These are phyloP conservation scores for Eulemur rufifrons DNA, from an alignment of 2,113 vertebrate genomes.

Conservation along the genomic window DNA sequence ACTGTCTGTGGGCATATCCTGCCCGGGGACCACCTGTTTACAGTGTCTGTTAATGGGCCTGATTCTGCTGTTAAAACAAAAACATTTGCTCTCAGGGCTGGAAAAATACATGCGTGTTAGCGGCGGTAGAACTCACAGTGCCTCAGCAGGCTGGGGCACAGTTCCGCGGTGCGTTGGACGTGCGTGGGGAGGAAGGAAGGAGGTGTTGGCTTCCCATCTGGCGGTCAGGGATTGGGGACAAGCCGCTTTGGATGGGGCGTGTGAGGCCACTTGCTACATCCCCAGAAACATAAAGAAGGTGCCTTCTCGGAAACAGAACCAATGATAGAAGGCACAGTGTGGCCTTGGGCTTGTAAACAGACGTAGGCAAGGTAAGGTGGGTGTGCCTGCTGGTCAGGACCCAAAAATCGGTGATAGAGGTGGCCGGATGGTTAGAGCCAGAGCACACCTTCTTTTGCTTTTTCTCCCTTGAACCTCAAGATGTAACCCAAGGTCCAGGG, in stretches of 20 bases:
- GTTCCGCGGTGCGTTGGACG: neutral
- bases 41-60: neutral
- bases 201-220: neutral
- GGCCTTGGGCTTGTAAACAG: neutral
- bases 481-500: neutral
- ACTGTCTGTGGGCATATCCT: slow-evolving; percentile 18
- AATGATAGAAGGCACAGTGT: neutral
- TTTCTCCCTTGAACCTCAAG: neutral
- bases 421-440: neutral
- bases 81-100: neutral
- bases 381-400: neutral
- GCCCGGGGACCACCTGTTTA: slow-evolving; percentile 12
- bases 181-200: neutral
- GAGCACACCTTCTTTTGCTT: neutral
- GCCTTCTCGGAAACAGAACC: neutral
- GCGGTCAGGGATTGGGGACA: neutral
- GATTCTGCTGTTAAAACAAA: slow-evolving; percentile 13
- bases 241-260: neutral
- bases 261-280: neutral
- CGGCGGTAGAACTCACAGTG: neutral
- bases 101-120: neutral
- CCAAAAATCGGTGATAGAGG: neutral
- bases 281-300: neutral
- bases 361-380: fast-evolving
- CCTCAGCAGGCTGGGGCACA: neutral